phyloP scores from a whole-genome alignment of 2,888 invertebrate genomes.

The Choristoneura rosaceana region DNA sequence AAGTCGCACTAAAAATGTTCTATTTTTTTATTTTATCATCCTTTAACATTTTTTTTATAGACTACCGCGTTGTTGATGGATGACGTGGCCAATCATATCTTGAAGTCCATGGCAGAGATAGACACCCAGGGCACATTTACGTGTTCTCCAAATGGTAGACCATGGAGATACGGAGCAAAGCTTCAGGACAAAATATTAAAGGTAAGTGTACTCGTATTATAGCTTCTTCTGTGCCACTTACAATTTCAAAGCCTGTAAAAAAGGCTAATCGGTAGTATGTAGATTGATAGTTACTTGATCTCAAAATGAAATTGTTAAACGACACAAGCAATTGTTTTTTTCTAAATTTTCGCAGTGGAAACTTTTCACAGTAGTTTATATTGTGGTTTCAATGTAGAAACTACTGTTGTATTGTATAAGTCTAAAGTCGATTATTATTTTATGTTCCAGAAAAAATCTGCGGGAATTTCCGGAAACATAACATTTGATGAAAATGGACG shows the following conservation, averaged over 20 bases:
- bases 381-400: too few species aligned
- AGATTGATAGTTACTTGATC: too few species aligned
- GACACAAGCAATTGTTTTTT: too few species aligned
- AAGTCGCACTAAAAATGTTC: too few species aligned
- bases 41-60: conserved; percentile 49
- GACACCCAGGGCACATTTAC: conserved; percentile 45
- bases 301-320: too few species aligned
- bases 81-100: conserved; percentile 72
- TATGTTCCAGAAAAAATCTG: conserved; percentile 84
- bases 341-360: too few species aligned
- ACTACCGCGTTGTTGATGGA: conserved; percentile 72
- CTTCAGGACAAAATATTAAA: conserved; percentile 53
- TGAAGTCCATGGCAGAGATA: conserved; percentile 61
- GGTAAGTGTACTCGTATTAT: not conserved
- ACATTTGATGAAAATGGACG: conserved; percentile 89
- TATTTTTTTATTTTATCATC: too few species aligned
- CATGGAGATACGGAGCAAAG: conserved; percentile 67
- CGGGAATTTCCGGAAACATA: conserved; percentile 88
- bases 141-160: conserved; percentile 59
- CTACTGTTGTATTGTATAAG: too few species aligned
- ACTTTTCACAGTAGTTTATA: too few species aligned
- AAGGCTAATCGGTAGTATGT: too few species aligned
- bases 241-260: too few species aligned
- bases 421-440: not conserved
- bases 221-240: not conserved